Base-by-base conservation (phyloP, 2,113 vertebrate species). In the Channa maculata region DNA sequence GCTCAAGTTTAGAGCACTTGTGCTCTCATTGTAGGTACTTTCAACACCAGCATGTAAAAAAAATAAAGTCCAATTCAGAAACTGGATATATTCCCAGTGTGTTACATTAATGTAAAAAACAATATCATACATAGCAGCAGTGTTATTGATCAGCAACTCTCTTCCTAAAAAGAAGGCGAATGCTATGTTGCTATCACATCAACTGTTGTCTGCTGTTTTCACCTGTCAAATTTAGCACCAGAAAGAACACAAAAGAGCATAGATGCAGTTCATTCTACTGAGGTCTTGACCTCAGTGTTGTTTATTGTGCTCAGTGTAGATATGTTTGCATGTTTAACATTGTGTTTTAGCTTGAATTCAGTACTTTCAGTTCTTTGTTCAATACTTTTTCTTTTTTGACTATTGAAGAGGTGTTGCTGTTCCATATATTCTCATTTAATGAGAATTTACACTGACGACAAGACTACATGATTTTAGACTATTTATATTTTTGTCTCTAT, bases 391-490 rank as follows among this genome's bases (percentile, higher is more conserved):
- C 24, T 61, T 24, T 57, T 34, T 39, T 69, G 11, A 12, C 11
- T 14, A 5, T 64, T 11, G 10, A 65, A 67, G 39, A 13, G 52
- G 9, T 60, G 45, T 38, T 71, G 49, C 51, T 79, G 52, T 51
- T 65, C 11, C 24, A 24, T 41, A 49, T 14, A 55, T 82, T 88
- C 80, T 86, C 81, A 82, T 75, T 71, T 82, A 15, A 64, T 90
- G 86, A 86, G 88, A 80, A 86, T 77, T 60, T 46, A 45, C 52
- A 75, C 14, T 50, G 12, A 45, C 75, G 10, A 39, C n/a, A 51
- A 49, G 51, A 61, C 41, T 39, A 60, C 63, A 64, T 50, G 1
- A 45, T 48, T 57, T 5, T n/a, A 48, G 34, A 11, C 38, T 9
- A 7, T n/a, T 50, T 50, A 48, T 11, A 51, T n/a, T 66, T 41